Evolutionary conservation across 53 echinoderm and acorn worm genomes (phyloP).

Genomic region (Paracentrotus lividus): DNA sequence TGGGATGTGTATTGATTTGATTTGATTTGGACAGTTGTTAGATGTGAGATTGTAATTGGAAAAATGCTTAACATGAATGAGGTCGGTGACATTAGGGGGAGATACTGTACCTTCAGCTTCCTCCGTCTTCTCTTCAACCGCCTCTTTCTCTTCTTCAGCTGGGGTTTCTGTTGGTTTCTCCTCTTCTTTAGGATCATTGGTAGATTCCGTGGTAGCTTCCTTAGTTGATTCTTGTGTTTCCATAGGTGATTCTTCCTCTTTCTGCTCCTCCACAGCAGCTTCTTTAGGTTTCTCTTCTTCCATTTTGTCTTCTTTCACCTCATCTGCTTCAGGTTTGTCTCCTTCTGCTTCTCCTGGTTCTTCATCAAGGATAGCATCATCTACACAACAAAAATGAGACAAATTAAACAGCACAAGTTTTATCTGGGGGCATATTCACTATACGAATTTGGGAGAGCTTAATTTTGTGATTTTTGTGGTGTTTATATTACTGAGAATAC

Average conservation of each 20-base stretch:
- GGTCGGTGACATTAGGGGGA: too few relatives aligned
- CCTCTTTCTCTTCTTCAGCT: conserved; percentile 1
- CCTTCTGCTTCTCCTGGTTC: conserved; percentile 11
- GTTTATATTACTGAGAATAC: too few relatives aligned
- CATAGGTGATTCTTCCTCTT: conserved; percentile 45
- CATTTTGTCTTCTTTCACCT: background rate
- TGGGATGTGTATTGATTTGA: too few relatives aligned
- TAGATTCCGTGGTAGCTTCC: conserved; percentile 31
- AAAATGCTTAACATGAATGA: too few relatives aligned
- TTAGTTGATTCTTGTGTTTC: conserved; percentile 35
- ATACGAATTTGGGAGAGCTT: too few relatives aligned
- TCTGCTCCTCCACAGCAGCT: background rate
- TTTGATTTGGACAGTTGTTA: too few relatives aligned
- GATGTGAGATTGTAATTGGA: too few relatives aligned
- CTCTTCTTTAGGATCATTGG: conserved; percentile 6
- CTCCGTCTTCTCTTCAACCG: background rate
- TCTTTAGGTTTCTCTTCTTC: background rate
- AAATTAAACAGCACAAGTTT: too few relatives aligned
- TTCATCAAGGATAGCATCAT: conserved; percentile 11
- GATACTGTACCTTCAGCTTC: conserved; percentile 36
- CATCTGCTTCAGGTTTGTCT: background rate
- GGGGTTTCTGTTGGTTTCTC: background rate
- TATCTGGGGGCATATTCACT: too few relatives aligned
- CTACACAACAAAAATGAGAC: background rate
- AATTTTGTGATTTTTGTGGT: too few relatives aligned